Evolutionary conservation across 2,113 vertebrate genomes (phyloP).

Genomic region (Channa maculata): DNA sequence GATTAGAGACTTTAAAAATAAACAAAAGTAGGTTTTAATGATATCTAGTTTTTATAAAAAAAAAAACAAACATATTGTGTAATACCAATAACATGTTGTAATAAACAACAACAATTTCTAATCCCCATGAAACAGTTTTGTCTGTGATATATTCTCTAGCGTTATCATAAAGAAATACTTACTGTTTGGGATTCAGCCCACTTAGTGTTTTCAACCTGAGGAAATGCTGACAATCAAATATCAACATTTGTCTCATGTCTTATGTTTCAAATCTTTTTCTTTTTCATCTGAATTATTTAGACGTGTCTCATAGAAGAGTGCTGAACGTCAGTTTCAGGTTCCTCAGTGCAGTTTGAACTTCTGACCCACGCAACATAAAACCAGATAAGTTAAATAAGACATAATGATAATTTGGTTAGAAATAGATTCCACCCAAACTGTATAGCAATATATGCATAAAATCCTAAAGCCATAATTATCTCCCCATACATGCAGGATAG

Average conservation of each 20-base stretch:
- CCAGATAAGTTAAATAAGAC: neutral
- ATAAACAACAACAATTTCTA: neutral
- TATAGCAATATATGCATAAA: conserved; percentile 45
- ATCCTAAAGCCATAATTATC: conserved; percentile 53
- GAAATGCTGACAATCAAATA: conserved; percentile 68
- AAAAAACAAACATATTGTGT: conserved; percentile 19
- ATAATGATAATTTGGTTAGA: neutral
- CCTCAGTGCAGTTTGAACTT: neutral
- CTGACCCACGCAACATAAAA: neutral
- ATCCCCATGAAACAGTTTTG: neutral
- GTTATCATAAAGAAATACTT: neutral
- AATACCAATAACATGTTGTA: neutral
- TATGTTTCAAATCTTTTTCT: neutral
- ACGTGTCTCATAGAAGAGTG: conserved; percentile 8
- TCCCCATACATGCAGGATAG: conserved; percentile 22
- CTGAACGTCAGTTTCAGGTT: conserved; percentile 12
- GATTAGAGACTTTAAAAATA: neutral
- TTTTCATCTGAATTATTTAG: neutral
- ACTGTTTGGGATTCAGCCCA: conserved; percentile 8
- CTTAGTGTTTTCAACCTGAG: conserved; percentile 5
- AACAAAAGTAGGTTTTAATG: neutral
- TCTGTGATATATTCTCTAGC: neutral
- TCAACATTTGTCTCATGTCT: conserved; percentile 14
- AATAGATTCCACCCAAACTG: neutral
- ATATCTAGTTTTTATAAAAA: neutral